phyloP scores from a whole-genome alignment of 2,113 vertebrate genomes.

The Neoarius graeffei region DNA sequence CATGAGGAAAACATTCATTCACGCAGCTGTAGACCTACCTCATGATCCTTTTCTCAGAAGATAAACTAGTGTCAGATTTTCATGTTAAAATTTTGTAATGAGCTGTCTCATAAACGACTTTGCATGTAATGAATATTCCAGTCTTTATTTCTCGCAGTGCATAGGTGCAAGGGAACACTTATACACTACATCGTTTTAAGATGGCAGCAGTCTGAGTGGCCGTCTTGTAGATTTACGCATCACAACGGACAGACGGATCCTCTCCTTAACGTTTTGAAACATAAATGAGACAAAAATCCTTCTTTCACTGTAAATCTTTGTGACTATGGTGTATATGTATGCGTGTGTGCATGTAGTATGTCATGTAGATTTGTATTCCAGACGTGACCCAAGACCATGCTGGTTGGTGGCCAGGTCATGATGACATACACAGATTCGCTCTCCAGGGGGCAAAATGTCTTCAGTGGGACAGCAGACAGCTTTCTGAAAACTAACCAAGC shows the following conservation, averaged over 20 bases:
- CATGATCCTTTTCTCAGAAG: not conserved
- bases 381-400: slow-evolving; percentile 56
- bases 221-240: slow-evolving; percentile 61
- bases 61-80: slow-evolving; percentile 21
- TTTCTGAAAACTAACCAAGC: slow-evolving; percentile 41
- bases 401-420: slow-evolving; percentile 58
- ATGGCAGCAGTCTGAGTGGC: slow-evolving; percentile 47
- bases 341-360: slow-evolving; percentile 18
- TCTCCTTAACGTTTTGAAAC: slow-evolving; percentile 25
- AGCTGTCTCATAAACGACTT: not conserved
- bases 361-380: slow-evolving; percentile 68
- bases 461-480: slow-evolving; percentile 48
- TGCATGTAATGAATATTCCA: slow-evolving; percentile 14
- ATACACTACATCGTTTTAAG: not conserved
- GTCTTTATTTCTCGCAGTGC: not conserved
- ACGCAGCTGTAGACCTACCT: slow-evolving; percentile 15
- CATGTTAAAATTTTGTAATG: slow-evolving; percentile 7
- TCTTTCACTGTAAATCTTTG: slow-evolving; percentile 44
- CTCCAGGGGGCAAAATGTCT: slow-evolving; percentile 55
- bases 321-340: slow-evolving; percentile 7
- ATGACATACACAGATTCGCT: slow-evolving; percentile 68
- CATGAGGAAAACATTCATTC: slow-evolving; percentile 24
- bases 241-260: slow-evolving; percentile 34
- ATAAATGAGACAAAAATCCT: slow-evolving; percentile 42
- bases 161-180: not conserved